Conservation (phyloP, 2,113 vertebrate genomes). For the Labeo rohita region DNA sequence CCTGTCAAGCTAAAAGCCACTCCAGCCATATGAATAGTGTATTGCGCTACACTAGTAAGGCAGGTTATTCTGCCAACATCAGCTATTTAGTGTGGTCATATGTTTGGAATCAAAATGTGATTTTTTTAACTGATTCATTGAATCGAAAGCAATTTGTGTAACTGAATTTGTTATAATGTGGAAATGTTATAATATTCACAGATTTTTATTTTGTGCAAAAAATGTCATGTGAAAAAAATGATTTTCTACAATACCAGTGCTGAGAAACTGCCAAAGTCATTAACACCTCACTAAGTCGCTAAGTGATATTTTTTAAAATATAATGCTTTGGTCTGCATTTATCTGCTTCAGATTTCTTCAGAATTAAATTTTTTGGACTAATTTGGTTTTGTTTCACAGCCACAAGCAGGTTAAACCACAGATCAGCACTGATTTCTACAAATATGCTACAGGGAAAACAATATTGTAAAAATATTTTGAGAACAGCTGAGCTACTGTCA, state of each 20-base stretch:
- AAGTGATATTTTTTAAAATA: neutral
- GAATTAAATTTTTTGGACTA: neutral
- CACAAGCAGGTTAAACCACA: neutral
- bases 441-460: neutral
- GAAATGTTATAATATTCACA: neutral
- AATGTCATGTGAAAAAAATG: neutral
- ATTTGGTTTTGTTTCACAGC: neutral
- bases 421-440: neutral
- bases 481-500: neutral
- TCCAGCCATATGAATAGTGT: neutral
- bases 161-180: neutral
- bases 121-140: neutral
- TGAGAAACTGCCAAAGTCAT: slow-evolving; percentile 16
- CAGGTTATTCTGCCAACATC: neutral
- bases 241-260: neutral
- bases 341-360: neutral
- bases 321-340: neutral
- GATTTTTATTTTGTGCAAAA: no score
- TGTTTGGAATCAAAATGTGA: neutral
- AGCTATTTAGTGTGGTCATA: neutral
- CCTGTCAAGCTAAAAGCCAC: neutral
- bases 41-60: neutral
- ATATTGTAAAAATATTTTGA: neutral
- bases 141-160: neutral
- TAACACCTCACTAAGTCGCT: neutral